These are phyloP conservation scores for Erebia palarica DNA, from an alignment of 2,888 invertebrate genomes.

Conservation along the genomic window DNA sequence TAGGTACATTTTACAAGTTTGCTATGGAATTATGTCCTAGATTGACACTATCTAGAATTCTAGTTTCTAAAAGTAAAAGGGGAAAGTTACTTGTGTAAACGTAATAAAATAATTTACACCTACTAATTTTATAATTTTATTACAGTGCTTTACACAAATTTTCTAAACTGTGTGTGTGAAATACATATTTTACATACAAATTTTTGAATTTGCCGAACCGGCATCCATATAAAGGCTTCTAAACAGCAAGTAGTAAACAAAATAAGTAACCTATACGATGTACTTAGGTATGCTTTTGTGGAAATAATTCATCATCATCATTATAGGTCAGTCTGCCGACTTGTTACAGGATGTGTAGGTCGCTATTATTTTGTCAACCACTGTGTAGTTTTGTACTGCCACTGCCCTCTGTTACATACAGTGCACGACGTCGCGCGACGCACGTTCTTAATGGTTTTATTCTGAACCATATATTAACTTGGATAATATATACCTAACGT, in stretches of 20 bases:
- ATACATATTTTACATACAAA: too few species aligned
- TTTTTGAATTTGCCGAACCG: too few species aligned
- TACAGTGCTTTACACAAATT: too few species aligned
- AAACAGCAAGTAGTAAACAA: conserved; percentile 8
- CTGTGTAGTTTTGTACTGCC: conserved; percentile 49
- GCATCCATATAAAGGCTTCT: too few species aligned
- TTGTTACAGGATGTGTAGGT: conserved; percentile 60
- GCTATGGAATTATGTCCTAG: too few species aligned
- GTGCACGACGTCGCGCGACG: conserved; percentile 48
- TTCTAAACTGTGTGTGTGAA: too few species aligned
- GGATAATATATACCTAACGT: neutral
- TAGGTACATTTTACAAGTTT: too few species aligned
- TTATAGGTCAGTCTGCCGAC: conserved; percentile 45
- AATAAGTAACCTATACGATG: conserved; percentile 25
- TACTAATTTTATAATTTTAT: too few species aligned
- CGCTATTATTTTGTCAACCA: conserved; percentile 64
- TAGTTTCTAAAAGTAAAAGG: too few species aligned
- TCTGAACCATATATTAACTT: neutral
- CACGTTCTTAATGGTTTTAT: conserved; percentile 39
- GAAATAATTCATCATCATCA: conserved; percentile 38
- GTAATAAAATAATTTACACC: too few species aligned
- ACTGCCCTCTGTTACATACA: conserved; percentile 48
- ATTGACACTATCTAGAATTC: too few species aligned
- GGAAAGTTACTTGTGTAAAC: too few species aligned
- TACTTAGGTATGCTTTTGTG: conserved; percentile 31